Conservation (phyloP, 2,888 invertebrate genomes). For the Microctonus aethiopoides region DNA sequence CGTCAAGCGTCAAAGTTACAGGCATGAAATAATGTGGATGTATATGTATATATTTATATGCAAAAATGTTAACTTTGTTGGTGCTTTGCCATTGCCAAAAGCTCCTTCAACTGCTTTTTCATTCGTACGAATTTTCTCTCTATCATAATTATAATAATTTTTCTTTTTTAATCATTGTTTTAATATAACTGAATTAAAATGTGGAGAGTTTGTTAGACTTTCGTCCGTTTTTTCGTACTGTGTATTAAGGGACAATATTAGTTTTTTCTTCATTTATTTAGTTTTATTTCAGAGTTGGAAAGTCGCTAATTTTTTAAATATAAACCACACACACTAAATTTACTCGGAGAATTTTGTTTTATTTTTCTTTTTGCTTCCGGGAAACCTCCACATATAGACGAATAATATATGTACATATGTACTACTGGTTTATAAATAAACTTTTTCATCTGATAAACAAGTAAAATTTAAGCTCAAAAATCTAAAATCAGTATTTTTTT, state of each 20-base stretch:
- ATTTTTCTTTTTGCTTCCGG: too few species aligned
- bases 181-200: neutral
- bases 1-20: too few species aligned
- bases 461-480: too few species aligned
- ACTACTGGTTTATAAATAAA: too few species aligned
- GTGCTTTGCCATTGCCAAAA: neutral
- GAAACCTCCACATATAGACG: too few species aligned
- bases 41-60: neutral
- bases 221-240: neutral
- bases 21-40: too few species aligned
- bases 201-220: neutral
- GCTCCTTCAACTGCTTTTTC: neutral
- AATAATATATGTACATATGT: too few species aligned
- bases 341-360: too few species aligned
- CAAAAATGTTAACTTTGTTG: neutral
- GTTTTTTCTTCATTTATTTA: neutral
- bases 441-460: too few species aligned
- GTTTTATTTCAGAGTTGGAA: neutral
- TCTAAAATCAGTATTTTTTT: too few species aligned
- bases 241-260: neutral
- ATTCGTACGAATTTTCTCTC: neutral
- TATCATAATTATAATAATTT: neutral
- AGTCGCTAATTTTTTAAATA: neutral
- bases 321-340: neutral
- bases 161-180: neutral